Conservation (phyloP, 1,140 invertebrate species). For the Bathynomus jamesi region DNA sequence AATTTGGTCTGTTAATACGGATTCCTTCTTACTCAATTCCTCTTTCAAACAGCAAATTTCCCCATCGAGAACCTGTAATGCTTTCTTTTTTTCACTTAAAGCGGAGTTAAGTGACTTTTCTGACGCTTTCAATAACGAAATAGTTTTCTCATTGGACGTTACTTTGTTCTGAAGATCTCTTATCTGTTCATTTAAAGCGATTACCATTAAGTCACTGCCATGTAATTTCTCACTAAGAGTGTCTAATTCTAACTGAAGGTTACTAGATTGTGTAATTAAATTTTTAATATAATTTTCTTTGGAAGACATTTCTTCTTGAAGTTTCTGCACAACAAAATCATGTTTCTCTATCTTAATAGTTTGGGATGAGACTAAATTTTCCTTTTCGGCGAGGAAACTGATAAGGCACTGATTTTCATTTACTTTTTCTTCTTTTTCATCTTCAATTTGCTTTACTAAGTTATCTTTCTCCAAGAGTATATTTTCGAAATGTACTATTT, state of each 20-base stretch:
- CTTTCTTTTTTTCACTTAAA: constrained; percentile 20
- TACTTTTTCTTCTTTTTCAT: constrained; percentile 20
- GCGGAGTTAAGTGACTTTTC: constrained; percentile 3
- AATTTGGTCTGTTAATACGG: constrained; percentile 11
- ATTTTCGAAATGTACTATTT: constrained; percentile 41
- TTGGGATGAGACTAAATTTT: constrained; percentile 15
- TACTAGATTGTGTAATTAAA: background rate
- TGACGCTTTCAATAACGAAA: background rate
- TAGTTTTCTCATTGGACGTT: background rate
- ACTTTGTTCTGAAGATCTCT: background rate
- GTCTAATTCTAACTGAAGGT: background rate
- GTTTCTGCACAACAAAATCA: background rate
- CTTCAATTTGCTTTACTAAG: constrained; percentile 20
- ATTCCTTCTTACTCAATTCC: constrained; percentile 15
- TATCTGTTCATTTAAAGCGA: constrained; percentile 6
- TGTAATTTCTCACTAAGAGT: background rate
- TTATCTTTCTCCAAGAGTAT: constrained; percentile 33
- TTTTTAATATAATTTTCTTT: constrained; percentile 7
- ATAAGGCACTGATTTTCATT: constrained; percentile 34
- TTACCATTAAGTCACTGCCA: background rate
- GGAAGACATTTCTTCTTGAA: background rate
- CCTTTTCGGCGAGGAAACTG: constrained; percentile 32
- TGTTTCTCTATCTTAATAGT: background rate
- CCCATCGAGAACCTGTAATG: constrained; percentile 22
- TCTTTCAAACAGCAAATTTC: constrained; percentile 17